Base-by-base conservation (phyloP, 2,888 invertebrate species). In the Pasiphila rectangulata region DNA sequence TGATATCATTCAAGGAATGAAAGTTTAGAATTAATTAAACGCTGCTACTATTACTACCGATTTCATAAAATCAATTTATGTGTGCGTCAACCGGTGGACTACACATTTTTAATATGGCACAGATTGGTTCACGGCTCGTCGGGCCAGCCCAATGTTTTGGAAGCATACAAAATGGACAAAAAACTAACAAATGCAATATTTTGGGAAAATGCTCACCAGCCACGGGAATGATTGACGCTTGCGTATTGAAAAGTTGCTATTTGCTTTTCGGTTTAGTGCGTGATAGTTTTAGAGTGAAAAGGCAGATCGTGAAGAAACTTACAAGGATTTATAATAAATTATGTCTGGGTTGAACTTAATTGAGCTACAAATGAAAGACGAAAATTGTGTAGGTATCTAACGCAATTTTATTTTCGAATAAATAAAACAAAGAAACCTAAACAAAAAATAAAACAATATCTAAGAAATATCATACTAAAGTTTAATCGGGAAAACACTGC, bases 41-140 rank as follows among this genome's bases (percentile, higher is more conserved):
- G 5, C 4, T 25, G 17, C 30, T 7, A 16, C 15, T 17, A 30
- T 5, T 29, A 15, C 6, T 15, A 12, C 12, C 25, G 25, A 40
- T 42, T 52, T 51, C 34, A 42, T 34, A 45, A 43, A 45, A 27
- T 40, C 46, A 52, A 49, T 53, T 57, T 57, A 57, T 56, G 46
- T 52, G 40, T 44, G 46, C 45, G 51, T 56, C 49, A 43, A 23
- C 54, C 55, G 49, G 42, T 51, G 56, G 60, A 54, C 57, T 65
- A 71, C 65, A 69, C 66, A 69, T 75, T 76, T 75, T 79, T 79
- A 75, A 81, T 77, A 79, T 76, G 72, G 67, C 67, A 66, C 54
- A 70, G 72, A 75, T 68, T 54, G 57, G 54, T 64, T 69, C 72
- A 74, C 64, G 79, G 73, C 54, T 75, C 72, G 69, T 54, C 64